Evolutionary conservation across 2,888 invertebrate genomes (phyloP).

Genomic region (Bursaphelenchus okinawaensis): DNA sequence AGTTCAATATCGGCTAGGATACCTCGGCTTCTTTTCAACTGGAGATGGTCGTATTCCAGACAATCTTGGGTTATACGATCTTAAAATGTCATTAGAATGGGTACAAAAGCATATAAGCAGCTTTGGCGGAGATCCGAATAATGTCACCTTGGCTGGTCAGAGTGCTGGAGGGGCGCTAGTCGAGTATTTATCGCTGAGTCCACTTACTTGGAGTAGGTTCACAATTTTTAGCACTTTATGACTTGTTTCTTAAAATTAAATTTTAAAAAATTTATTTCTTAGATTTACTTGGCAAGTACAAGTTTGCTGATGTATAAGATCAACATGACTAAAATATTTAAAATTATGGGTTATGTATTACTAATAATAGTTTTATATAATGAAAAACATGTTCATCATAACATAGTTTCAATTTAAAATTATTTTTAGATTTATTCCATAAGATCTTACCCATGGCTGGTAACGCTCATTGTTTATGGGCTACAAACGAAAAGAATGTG

Average conservation of each 20-base stretch:
- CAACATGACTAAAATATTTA: too few species aligned
- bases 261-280: too few species aligned
- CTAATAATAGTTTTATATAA: too few species aligned
- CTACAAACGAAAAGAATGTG: constrained; percentile 18
- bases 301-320: too few species aligned
- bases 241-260: too few species aligned
- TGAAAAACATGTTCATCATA: too few species aligned
- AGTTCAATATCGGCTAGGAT: constrained; percentile 25
- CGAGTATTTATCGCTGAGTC: constrained; percentile 38
- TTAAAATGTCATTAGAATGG: constrained; percentile 45
- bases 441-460: constrained; percentile 47
- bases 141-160: constrained; percentile 43
- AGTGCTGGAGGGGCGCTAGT: constrained; percentile 46
- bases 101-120: constrained; percentile 38
- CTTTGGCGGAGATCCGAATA: constrained; percentile 40
- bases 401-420: neutral
- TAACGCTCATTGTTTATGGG: constrained; percentile 44
- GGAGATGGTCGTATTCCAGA: constrained; percentile 36
- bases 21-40: constrained; percentile 44
- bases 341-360: too few species aligned
- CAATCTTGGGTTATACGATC: constrained; percentile 44
- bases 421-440: constrained; percentile 39
- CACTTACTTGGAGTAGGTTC: constrained; percentile 37
- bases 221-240: too few species aligned
- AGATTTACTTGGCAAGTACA: too few species aligned